Percentiles rank a stretch among this genome's conserved stretches.
phyloP scores from a whole-genome alignment of 2,797 vertebrate genomes.

The Balearica regulorum region DNA sequence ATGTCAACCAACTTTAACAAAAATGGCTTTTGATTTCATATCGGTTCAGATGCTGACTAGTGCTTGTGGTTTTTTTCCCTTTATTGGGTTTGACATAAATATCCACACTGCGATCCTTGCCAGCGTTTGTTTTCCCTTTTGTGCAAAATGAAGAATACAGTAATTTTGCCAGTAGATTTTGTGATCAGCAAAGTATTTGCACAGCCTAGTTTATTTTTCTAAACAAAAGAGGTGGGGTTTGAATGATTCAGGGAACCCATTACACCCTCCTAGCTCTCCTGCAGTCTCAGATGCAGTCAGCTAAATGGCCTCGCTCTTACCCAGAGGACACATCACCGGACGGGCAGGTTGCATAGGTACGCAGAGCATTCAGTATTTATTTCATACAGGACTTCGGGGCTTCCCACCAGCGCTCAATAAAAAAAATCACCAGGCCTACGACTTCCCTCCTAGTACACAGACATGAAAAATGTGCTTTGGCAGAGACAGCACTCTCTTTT shows the following conservation, averaged over 20 bases:
- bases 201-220: conserved; percentile 62
- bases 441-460: not conserved
- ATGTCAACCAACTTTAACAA: conserved; percentile 26
- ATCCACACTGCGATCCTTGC: conserved; percentile 14
- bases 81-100: conserved; percentile 57
- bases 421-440: not conserved
- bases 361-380: not conserved
- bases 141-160: conserved; percentile 45
- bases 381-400: not conserved
- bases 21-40: conserved; percentile 39
- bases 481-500: conserved; percentile 29
- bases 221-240: conserved; percentile 64
- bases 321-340: not conserved
- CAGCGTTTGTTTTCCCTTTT: conserved; percentile 67
- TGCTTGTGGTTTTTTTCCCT: not conserved
- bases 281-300: not conserved
- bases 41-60: not conserved
- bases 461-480: conserved; percentile 58
- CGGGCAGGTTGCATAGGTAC: not conserved
- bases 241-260: conserved; percentile 47
- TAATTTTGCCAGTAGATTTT: conserved; percentile 68
- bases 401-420: conserved; percentile 7
- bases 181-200: conserved; percentile 69
- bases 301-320: not conserved
- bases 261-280: not conserved